A percentile compares a stretch with the other conserved stretches of the same genome.
phyloP scores from a whole-genome alignment of 2,888 invertebrate species.

The Scaptomyza parva region DNA sequence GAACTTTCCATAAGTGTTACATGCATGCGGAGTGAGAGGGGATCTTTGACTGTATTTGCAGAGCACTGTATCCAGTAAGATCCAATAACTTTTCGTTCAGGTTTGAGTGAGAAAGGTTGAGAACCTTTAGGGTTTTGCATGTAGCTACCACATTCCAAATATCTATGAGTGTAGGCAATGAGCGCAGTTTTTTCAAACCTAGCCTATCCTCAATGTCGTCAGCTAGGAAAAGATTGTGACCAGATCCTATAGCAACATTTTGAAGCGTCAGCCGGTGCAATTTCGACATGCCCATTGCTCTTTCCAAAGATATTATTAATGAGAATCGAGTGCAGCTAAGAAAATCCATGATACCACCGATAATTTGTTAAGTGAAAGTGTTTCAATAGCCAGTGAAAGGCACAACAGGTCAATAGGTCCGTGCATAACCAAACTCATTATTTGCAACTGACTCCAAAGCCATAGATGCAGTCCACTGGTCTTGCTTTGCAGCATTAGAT shows the following conservation, averaged over 20 bases:
- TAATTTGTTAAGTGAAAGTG: constrained; percentile 50
- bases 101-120: constrained; percentile 42
- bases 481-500: constrained; percentile 30
- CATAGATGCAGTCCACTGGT: constrained; percentile 49
- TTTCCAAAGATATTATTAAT: constrained; percentile 54
- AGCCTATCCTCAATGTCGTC: constrained; percentile 55
- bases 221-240: constrained; percentile 30
- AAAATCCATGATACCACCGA: constrained; percentile 24
- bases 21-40: constrained; percentile 34
- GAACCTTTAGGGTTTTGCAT: constrained; percentile 11
- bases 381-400: constrained; percentile 30
- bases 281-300: constrained; percentile 41
- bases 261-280: constrained; percentile 44
- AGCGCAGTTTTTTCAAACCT: constrained; percentile 53
- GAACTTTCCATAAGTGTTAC: constrained; percentile 16
- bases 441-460: constrained; percentile 36
- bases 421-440: constrained; percentile 40
- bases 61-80: constrained; percentile 11
- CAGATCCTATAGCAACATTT: constrained; percentile 57
- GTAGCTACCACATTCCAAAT: constrained; percentile 44
- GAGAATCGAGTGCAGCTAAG: constrained; percentile 41
- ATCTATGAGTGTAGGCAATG: constrained; percentile 39
- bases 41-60: not conserved
- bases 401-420: constrained; percentile 15
- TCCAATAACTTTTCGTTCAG: constrained; percentile 27